A percentile compares a stretch with the other conserved stretches of the same genome.
Evolutionary conservation across 2,888 invertebrate genomes (phyloP).

Genomic region (Drosophila cognata): DNA sequence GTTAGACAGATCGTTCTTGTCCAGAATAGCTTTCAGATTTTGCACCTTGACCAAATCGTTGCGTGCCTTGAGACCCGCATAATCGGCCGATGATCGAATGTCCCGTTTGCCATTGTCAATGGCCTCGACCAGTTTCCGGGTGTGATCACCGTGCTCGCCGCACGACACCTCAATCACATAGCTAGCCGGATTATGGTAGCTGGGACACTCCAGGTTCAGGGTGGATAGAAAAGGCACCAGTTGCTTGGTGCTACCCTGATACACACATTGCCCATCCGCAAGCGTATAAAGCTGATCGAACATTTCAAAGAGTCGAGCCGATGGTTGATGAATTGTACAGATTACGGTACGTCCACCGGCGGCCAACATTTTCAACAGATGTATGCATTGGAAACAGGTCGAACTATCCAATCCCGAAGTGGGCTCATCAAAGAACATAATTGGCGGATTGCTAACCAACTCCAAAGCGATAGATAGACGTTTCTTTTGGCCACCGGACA

Average conservation of each 20-base stretch:
- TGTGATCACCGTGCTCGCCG: conserved; percentile 97
- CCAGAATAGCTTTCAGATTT: conserved; percentile 84
- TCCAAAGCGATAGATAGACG: conserved; percentile 97
- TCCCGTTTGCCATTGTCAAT: conserved; percentile 94
- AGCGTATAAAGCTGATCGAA: conserved; percentile 97
- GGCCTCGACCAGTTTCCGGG: conserved; percentile 92
- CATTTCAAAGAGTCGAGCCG: conserved; percentile 98
- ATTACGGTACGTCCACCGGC: conserved; percentile 96
- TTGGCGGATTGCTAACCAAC: conserved; percentile 97
- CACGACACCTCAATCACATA: conserved; percentile 98
- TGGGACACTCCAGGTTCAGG: conserved; percentile 94
- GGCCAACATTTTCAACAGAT: conserved; percentile 94
- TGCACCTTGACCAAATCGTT: conserved; percentile 87
- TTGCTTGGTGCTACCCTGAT: conserved; percentile 94
- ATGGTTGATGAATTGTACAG: conserved; percentile 96
- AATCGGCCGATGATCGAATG: conserved; percentile 90
- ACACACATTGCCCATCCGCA: conserved; percentile 97
- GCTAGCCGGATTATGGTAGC: conserved; percentile 98
- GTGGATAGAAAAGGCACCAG: conserved; percentile 93
- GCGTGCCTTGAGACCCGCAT: conserved; percentile 87
- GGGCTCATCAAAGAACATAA: conserved; percentile 99
- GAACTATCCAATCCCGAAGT: conserved; percentile 98
- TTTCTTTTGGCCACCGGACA: conserved; percentile 98
- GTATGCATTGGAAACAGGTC: conserved; percentile 97
- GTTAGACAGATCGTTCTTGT: conserved; percentile 86